These are phyloP conservation scores for Sceloporus tristichus DNA, from an alignment of 2,113 vertebrate genomes.

Conservation along the genomic window DNA sequence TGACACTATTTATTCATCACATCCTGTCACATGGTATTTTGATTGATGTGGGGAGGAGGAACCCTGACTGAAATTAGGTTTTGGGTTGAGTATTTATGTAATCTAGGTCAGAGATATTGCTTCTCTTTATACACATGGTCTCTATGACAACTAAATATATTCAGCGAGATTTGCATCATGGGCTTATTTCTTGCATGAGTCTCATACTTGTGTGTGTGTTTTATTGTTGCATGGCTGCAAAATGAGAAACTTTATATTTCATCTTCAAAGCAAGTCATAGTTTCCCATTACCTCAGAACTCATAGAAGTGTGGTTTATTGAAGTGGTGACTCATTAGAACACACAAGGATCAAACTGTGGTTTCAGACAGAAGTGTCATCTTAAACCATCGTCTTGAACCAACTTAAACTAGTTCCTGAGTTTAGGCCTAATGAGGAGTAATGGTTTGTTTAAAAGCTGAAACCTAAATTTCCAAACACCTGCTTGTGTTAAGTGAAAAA, in stretches of 20 bases:
- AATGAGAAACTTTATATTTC: too few relatives aligned
- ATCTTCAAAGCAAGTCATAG: too few relatives aligned
- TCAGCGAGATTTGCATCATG: not conserved
- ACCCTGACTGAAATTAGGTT: too few relatives aligned
- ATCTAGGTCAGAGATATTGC: not conserved
- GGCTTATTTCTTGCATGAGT: not conserved
- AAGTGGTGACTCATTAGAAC: too few relatives aligned
- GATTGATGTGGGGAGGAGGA: too few relatives aligned
- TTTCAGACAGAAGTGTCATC: too few relatives aligned
- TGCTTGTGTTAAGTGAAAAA: not conserved
- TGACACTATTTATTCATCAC: constrained; percentile 46
- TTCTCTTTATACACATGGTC: not conserved
- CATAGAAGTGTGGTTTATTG: not conserved
- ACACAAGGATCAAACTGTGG: not conserved
- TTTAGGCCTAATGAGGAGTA: not conserved
- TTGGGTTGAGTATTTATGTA: too few relatives aligned
- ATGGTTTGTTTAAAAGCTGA: not conserved
- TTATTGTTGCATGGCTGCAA: too few relatives aligned
- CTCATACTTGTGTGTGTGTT: too few relatives aligned
- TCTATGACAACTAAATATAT: not conserved
- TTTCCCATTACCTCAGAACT: not conserved
- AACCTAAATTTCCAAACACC: not conserved
- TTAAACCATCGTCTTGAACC: not conserved
- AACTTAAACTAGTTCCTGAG: too few relatives aligned
- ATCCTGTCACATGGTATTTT: not conserved